phyloP scores from a whole-genome alignment of 1,140 invertebrate genomes.

The Ruditapes philippinarum region DNA sequence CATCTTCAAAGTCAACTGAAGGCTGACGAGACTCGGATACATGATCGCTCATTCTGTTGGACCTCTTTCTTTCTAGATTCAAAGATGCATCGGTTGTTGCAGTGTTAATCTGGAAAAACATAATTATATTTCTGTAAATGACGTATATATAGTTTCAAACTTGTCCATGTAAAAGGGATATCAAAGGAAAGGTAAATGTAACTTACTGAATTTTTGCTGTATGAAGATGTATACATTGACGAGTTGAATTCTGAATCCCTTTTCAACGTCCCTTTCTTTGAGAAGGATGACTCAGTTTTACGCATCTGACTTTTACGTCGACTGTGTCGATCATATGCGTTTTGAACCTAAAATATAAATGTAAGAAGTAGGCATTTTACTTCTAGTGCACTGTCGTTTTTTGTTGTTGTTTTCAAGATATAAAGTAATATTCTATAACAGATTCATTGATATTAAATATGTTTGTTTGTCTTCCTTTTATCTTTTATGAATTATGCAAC shows the following conservation, averaged over 20 bases:
- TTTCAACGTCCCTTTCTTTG: conserved; percentile 14
- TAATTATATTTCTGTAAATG: too few species aligned
- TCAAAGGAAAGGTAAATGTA: too few species aligned
- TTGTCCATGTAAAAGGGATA: too few species aligned
- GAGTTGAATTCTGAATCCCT: conserved; percentile 1
- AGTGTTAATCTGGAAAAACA: background rate
- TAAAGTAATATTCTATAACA: too few species aligned
- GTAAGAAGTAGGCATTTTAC: too few species aligned
- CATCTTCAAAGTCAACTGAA: background rate
- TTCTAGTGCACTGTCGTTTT: too few species aligned
- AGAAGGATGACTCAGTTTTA: conserved; percentile 30
- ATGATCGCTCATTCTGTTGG: background rate
- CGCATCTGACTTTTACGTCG: conserved; percentile 37
- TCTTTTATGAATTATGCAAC: too few species aligned
- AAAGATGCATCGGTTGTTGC: background rate
- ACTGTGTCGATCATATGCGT: conserved; percentile 68
- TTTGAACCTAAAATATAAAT: conserved; percentile 68
- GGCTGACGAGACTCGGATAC: background rate
- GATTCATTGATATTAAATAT: too few species aligned
- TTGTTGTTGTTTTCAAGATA: too few species aligned
- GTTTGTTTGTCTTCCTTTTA: too few species aligned
- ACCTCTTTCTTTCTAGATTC: background rate
- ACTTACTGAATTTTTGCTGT: background rate
- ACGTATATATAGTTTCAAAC: too few species aligned
- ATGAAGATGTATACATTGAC: background rate